Conservation (phyloP, 2,113 vertebrate genomes). For the Seriola aureovittata region DNA sequence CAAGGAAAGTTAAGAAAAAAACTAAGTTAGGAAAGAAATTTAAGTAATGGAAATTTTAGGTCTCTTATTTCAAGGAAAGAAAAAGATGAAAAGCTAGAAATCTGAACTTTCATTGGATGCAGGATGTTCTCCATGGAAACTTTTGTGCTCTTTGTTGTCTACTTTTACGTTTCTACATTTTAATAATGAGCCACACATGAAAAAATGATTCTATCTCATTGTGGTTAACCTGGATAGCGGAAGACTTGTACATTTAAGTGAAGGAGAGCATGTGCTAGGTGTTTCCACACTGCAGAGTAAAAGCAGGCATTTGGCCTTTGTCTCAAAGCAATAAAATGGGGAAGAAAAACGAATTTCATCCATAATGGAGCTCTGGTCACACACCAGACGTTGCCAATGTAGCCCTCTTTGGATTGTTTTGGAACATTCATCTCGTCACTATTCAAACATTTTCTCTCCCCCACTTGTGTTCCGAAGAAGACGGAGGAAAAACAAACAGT, state of each 20-base stretch:
- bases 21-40: neutral
- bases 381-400: neutral
- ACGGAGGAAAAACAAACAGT: slow-evolving; percentile 46
- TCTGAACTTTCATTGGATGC: neutral
- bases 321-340: slow-evolving; percentile 44
- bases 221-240: slow-evolving; percentile 39
- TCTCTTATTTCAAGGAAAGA: slow-evolving; percentile 16
- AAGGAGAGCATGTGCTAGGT: slow-evolving; percentile 32
- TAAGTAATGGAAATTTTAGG: neutral
- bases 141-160: neutral
- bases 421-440: slow-evolving; percentile 43
- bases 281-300: slow-evolving; percentile 54
- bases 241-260: slow-evolving; percentile 25
- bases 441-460: slow-evolving; percentile 39
- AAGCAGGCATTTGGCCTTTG: slow-evolving; percentile 48
- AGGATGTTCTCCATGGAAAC: slow-evolving; percentile 13
- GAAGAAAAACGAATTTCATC: slow-evolving; percentile 43
- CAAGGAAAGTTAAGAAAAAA: neutral
- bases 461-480: slow-evolving; percentile 37
- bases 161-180: slow-evolving; percentile 19
- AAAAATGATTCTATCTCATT: slow-evolving; percentile 17
- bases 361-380: slow-evolving; percentile 38
- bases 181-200: slow-evolving; percentile 23
- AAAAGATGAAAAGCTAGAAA: slow-evolving; percentile 7
- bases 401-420: slow-evolving; percentile 55